phyloP scores from a whole-genome alignment of 2,888 invertebrate genomes.

The Drosophila bunnanda region DNA sequence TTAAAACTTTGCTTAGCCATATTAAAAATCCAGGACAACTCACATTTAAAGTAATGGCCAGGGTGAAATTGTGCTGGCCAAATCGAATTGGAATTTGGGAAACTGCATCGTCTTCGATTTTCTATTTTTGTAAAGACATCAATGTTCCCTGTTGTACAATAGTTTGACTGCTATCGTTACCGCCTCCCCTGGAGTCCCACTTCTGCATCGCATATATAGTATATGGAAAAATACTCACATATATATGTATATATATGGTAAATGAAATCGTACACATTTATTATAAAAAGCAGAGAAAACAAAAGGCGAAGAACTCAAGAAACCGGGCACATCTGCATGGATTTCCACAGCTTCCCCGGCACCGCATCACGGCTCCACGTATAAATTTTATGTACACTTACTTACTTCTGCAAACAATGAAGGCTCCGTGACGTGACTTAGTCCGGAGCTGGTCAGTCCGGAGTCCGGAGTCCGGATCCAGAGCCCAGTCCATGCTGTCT shows the following conservation, averaged over 20 bases:
- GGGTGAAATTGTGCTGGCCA: constrained; percentile 11
- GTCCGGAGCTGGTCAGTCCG: constrained; percentile 48
- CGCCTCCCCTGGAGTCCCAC: neutral
- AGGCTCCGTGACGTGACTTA: constrained; percentile 70
- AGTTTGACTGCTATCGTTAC: constrained; percentile 60
- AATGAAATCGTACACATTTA: constrained; percentile 67
- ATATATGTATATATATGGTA: constrained; percentile 39
- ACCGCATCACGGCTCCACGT: constrained; percentile 41
- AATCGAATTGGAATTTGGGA: constrained; percentile 5
- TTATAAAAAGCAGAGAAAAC: constrained; percentile 68
- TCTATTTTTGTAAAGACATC: constrained; percentile 59
- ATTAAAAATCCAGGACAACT: neutral
- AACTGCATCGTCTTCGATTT: constrained; percentile 44
- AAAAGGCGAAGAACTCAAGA: constrained; percentile 62
- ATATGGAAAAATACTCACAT: constrained; percentile 16
- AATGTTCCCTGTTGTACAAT: constrained; percentile 43
- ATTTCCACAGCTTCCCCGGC: constrained; percentile 53
- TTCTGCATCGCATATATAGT: neutral
- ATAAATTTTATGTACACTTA: constrained; percentile 79
- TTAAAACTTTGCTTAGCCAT: neutral
- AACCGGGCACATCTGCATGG: constrained; percentile 74
- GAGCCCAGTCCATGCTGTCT: constrained; percentile 26
- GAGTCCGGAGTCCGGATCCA: constrained; percentile 11
- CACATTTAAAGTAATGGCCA: constrained; percentile 41
- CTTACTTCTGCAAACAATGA: constrained; percentile 78